A percentile compares a stretch with the other conserved stretches of the same genome.
phyloP scores from a whole-genome alignment of 2,797 vertebrate genomes.

The Lagodon rhomboides region DNA sequence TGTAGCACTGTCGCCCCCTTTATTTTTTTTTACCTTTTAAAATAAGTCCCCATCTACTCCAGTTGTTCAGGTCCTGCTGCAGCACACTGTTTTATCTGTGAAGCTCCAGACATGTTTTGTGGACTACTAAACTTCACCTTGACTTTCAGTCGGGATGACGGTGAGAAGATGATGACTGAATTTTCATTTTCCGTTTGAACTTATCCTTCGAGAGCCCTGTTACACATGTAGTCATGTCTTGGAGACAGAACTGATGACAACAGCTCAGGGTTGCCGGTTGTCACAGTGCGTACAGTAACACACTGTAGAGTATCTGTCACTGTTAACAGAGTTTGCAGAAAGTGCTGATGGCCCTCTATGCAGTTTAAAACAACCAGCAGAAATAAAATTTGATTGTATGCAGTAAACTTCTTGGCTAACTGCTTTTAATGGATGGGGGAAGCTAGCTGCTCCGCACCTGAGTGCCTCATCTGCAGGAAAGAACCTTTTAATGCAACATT shows the following conservation, averaged over 20 bases:
- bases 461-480: neutral
- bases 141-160: too few species aligned
- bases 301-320: neutral
- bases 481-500: neutral
- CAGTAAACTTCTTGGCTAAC: neutral
- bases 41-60: too few species aligned
- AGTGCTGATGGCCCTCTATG: neutral
- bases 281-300: conserved; percentile 1
- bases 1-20: too few species aligned
- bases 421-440: neutral
- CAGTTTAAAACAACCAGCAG: too few species aligned
- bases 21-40: too few species aligned
- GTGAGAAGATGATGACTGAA: too few species aligned
- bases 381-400: neutral
- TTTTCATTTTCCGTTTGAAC: too few species aligned
- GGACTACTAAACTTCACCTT: too few species aligned
- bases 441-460: neutral
- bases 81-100: too few species aligned
- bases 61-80: too few species aligned
- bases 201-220: neutral
- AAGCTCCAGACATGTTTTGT: too few species aligned
- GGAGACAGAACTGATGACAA: neutral
- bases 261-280: neutral
- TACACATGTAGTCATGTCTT: neutral
- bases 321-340: neutral